Evolutionary conservation across 2,888 invertebrate species (phyloP).

Genomic region (Ectobius pallidus): DNA sequence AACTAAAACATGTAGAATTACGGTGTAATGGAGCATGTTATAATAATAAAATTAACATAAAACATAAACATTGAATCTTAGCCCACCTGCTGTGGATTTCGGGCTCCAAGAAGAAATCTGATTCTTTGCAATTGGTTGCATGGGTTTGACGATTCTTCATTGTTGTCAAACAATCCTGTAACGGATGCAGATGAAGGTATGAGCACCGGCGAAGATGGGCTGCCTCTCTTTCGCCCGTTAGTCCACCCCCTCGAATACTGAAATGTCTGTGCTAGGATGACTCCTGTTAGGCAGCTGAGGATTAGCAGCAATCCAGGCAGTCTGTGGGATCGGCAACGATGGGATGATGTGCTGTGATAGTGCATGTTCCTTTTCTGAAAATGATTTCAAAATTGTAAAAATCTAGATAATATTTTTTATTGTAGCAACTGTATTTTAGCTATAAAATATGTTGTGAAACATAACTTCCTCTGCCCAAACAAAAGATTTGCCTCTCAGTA

Average conservation of each 20-base stretch:
- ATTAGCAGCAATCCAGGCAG: conserved; percentile 29
- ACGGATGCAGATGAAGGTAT: conserved; percentile 26
- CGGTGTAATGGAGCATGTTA: too few relatives aligned
- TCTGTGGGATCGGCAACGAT: not conserved
- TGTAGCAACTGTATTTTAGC: too few relatives aligned
- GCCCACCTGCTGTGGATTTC: conserved; percentile 20
- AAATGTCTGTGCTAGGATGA: conserved; percentile 68
- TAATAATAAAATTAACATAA: too few relatives aligned
- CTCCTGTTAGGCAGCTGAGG: conserved; percentile 16
- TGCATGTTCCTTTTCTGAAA: too few relatives aligned
- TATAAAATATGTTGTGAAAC: too few relatives aligned
- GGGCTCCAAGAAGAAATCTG: conserved; percentile 58
- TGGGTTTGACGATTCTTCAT: conserved; percentile 33
- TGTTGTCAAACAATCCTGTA: conserved; percentile 40
- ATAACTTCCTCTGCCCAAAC: too few relatives aligned
- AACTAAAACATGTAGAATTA: too few relatives aligned
- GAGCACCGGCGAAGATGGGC: conserved; percentile 37
- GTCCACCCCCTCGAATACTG: conserved; percentile 82
- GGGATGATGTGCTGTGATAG: not conserved
- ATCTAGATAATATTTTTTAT: too few relatives aligned
- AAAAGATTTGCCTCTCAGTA: too few relatives aligned
- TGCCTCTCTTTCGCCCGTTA: conserved; percentile 63
- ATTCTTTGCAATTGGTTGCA: conserved; percentile 59
- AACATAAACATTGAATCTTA: too few relatives aligned
- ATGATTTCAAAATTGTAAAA: too few relatives aligned